Conservation (phyloP, 2,113 vertebrate species). For the Enhydra lutris region DNA sequence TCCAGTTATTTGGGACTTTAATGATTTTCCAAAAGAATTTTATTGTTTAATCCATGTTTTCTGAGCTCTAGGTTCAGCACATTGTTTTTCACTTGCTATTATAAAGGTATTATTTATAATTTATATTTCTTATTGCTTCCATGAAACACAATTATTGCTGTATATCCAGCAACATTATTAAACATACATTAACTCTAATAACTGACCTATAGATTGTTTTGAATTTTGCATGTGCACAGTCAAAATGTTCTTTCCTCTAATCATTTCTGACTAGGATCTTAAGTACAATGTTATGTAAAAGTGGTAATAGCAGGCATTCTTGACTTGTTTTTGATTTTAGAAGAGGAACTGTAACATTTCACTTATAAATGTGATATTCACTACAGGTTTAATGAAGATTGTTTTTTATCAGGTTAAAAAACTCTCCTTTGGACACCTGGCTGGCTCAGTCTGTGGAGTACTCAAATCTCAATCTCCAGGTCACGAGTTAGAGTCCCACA, state of each 20-base stretch:
- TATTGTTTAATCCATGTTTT: neutral
- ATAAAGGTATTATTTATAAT: neutral
- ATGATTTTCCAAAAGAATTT: neutral
- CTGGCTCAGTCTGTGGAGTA: neutral
- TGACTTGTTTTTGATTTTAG: neutral
- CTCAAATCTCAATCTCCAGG: neutral
- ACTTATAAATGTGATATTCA: neutral
- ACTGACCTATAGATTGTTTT: neutral
- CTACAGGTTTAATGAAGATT: neutral
- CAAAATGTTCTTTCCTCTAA: neutral
- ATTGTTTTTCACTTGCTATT: neutral
- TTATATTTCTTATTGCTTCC: neutral
- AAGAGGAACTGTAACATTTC: neutral
- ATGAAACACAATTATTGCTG: neutral
- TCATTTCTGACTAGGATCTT: neutral
- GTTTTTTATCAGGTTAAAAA: neutral
- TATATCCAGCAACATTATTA: neutral
- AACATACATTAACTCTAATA: neutral
- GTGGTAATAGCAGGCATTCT: neutral
- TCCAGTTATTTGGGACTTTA: neutral
- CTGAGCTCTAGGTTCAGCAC: neutral
- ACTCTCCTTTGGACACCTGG: neutral
- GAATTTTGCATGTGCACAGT: neutral
- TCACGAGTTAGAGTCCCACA: neutral
- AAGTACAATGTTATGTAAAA: neutral